Percentiles rank a stretch among this genome's conserved stretches.
Conservation (phyloP, 2,113 vertebrate species). For the Salvator merianae region DNA sequence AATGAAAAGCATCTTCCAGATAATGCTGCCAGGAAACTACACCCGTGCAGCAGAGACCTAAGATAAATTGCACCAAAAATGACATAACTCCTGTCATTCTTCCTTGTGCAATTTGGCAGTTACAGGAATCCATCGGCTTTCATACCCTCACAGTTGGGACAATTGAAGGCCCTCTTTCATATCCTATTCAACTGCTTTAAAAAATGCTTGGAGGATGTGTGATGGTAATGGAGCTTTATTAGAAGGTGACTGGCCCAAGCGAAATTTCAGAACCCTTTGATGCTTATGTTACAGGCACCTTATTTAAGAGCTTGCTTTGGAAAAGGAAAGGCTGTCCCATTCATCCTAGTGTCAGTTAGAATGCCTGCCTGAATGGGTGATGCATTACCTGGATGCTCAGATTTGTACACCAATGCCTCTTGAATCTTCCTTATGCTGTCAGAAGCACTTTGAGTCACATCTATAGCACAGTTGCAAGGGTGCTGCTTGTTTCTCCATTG, state of each 20-base stretch:
- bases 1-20: not conserved
- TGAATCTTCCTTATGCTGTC: slow-evolving; percentile 11
- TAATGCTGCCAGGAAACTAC: not conserved
- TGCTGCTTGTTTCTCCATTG: not conserved
- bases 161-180: slow-evolving; percentile 33
- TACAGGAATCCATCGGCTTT: slow-evolving; percentile 38
- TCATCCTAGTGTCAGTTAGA: slow-evolving; percentile 21
- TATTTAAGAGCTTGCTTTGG: slow-evolving; percentile 29
- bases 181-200: slow-evolving; percentile 8
- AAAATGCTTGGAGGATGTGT: slow-evolving; percentile 16
- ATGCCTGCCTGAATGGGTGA: slow-evolving; percentile 34
- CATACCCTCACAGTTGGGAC: slow-evolving; percentile 20
- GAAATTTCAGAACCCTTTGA: not conserved
- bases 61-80: not conserved
- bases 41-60: too few species aligned
- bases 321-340: slow-evolving; percentile 37
- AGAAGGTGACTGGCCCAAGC: slow-evolving; percentile 17
- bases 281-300: slow-evolving; percentile 7
- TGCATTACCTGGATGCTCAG: not conserved
- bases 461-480: not conserved
- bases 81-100: not conserved
- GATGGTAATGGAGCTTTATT: slow-evolving; percentile 42
- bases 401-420: slow-evolving; percentile 38
- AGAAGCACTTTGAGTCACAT: slow-evolving; percentile 28
- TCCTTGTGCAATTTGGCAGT: not conserved